Evolutionary conservation across 2,113 vertebrate genomes (phyloP).

Genomic region (Trematomus loennbergii): DNA sequence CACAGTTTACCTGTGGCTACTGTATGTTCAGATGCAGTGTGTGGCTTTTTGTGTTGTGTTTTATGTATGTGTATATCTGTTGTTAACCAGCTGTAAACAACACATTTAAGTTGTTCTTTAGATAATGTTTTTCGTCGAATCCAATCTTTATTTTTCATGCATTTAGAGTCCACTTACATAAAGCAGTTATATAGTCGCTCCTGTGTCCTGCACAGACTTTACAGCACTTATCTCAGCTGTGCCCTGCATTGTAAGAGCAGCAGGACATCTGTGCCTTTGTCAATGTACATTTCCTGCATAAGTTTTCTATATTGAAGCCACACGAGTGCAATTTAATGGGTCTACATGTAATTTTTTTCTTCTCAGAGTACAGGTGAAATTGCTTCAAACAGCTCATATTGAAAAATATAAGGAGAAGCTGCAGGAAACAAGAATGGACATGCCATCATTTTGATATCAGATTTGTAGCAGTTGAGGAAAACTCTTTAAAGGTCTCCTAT

Average conservation of each 20-base stretch:
- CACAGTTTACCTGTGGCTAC: too few species aligned
- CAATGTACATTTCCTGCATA: not conserved
- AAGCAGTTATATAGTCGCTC: too few species aligned
- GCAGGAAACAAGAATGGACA: conserved; percentile 5
- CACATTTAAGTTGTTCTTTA: not conserved
- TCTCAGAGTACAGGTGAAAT: not conserved
- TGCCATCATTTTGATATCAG: conserved; percentile 6
- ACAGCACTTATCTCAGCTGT: not conserved
- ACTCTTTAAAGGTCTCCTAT: not conserved
- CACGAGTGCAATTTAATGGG: not conserved
- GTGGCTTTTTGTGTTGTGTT: too few species aligned
- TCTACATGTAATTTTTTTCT: too few species aligned
- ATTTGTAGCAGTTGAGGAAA: not conserved
- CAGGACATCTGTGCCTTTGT: not conserved
- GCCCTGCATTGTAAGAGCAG: conserved; percentile 10
- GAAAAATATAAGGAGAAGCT: not conserved
- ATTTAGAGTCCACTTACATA: not conserved
- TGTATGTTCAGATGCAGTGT: too few species aligned
- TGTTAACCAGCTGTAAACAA: too few species aligned
- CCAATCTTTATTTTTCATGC: too few species aligned
- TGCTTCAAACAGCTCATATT: not conserved
- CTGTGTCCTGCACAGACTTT: too few species aligned
- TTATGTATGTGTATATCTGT: too few species aligned
- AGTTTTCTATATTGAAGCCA: conserved; percentile 13
- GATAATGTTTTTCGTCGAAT: not conserved